These are phyloP conservation scores for Orbicella faveolata DNA, from an alignment of 64 coral and sea anemone species.

Conservation along the genomic window DNA sequence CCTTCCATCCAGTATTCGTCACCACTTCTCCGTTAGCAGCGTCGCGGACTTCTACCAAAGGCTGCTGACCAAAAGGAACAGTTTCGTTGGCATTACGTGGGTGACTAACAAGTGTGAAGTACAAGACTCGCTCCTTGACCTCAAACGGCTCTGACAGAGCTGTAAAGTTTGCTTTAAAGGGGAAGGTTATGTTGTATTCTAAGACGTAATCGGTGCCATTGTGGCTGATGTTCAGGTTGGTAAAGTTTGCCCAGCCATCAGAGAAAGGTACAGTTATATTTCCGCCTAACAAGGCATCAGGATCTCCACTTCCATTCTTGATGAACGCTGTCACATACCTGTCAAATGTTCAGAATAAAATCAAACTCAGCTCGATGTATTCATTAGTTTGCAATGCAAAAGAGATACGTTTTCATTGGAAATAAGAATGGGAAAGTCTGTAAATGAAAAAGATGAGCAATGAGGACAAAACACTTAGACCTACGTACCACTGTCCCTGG, in stretches of 20 bases:
- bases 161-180: slow-evolving; percentile 31
- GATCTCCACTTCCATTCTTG: slow-evolving; percentile 45
- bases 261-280: slow-evolving; percentile 47
- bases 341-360: not conserved
- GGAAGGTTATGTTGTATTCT: slow-evolving; percentile 54
- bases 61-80: slow-evolving; percentile 71
- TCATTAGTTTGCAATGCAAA: not conserved
- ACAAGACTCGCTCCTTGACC: slow-evolving; percentile 61
- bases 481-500: slow-evolving; percentile 46
- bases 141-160: slow-evolving; percentile 30
- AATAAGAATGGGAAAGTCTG: not conserved
- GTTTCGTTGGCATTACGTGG: slow-evolving; percentile 66
- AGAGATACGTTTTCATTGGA: too few relatives aligned
- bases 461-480: not conserved
- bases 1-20: slow-evolving; percentile 77
- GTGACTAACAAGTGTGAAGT: slow-evolving; percentile 36
- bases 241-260: slow-evolving; percentile 74
- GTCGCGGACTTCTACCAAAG: slow-evolving; percentile 49
- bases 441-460: not conserved
- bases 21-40: slow-evolving; percentile 58
- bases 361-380: not conserved
- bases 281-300: slow-evolving; percentile 34
- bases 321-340: slow-evolving; percentile 74
- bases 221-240: slow-evolving; percentile 66
- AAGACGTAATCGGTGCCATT: slow-evolving; percentile 49